Base-by-base conservation (phyloP, 1,140 invertebrate species). In the Onthophagus taurus region DNA sequence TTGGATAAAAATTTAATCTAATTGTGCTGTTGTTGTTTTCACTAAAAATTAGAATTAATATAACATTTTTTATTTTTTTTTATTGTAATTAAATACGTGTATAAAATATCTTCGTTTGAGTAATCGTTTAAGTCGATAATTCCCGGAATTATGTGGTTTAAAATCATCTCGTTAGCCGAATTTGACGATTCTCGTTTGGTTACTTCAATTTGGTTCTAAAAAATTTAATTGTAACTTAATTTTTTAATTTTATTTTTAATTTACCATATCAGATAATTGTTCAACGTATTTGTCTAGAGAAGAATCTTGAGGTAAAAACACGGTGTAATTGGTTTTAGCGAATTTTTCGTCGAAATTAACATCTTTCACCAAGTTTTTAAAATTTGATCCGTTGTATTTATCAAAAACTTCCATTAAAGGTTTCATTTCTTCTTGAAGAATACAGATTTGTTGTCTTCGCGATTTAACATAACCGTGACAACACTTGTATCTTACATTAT, bases 1-100 rank as follows among this genome's bases (percentile, higher is more conserved):
- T 61, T 44, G 70, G 66, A 58, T 77, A 81, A 23, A 71, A 68
- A 54, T 81, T 81, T 49, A 80, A 71, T 34, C 77, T 66, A 39
- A 78, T 72, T 24, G 65, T 67, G 42, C 70, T 69, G 41, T 71
- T 65, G 3, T 67, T 55, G 47, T 71, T 67, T 41, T 68, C 62
- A 29, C 70, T 75, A 34, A 21, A 13, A 34, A 34, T 4, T 34
- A 17, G 2, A 17, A 14, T 16, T 13, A 16, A 14, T 34, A 34
- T 34, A 16, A 34, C 12, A 13, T 34, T 34, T 34, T n/a, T 26
- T n/a, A n/a, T n/a, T n/a, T n/a, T n/a, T n/a, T n/a, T n/a, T n/a
- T n/a, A n/a, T n/a, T n/a, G n/a, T n/a, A n/a, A n/a, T n/a, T n/a
- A n/a, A n/a, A n/a, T 62, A 61, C 38, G 58, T 67, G 21, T 61